Conservation (phyloP, 2,888 invertebrate species). For the Hirudinaria manillensis region DNA sequence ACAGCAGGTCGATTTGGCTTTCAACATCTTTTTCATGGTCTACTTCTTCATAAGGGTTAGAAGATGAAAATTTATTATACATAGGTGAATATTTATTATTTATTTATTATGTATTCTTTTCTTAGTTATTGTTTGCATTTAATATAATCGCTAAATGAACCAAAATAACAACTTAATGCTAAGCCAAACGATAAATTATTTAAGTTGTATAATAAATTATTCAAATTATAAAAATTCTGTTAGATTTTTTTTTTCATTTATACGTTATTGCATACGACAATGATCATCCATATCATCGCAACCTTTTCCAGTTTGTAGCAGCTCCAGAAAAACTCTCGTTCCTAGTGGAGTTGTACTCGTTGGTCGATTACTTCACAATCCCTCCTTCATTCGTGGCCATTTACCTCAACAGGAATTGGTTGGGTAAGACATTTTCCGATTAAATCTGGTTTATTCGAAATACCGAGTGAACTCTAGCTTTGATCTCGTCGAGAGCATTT, state of each 20-base stretch:
- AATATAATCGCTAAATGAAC: no score
- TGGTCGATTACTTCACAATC: constrained; percentile 99
- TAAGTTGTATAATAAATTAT: neutral
- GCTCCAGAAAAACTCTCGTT: constrained; percentile 99
- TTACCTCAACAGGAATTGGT: constrained; percentile 99
- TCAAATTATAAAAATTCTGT: neutral
- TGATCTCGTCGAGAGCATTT: neutral
- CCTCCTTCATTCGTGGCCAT: constrained; percentile 99
- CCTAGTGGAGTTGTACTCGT: constrained; percentile 99
- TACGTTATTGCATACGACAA: no score
- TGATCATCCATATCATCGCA: neutral
- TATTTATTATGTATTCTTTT: no score
- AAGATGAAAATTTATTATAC: neutral
- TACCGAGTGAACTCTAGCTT: neutral
- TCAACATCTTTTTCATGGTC: constrained; percentile 99
- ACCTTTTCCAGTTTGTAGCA: constrained; percentile 86
- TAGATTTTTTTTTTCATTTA: no score
- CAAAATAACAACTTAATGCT: no score
- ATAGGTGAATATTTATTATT: neutral
- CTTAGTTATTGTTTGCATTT: no score
- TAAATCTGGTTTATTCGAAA: neutral
- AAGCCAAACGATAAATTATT: no score
- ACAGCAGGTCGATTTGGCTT: constrained; percentile 99
- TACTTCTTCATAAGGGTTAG: constrained; percentile 76
- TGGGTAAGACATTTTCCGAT: constrained; percentile 64